Base-by-base conservation (phyloP, 92 coral and sea anemone genomes). In the Paramuricea clavata region DNA sequence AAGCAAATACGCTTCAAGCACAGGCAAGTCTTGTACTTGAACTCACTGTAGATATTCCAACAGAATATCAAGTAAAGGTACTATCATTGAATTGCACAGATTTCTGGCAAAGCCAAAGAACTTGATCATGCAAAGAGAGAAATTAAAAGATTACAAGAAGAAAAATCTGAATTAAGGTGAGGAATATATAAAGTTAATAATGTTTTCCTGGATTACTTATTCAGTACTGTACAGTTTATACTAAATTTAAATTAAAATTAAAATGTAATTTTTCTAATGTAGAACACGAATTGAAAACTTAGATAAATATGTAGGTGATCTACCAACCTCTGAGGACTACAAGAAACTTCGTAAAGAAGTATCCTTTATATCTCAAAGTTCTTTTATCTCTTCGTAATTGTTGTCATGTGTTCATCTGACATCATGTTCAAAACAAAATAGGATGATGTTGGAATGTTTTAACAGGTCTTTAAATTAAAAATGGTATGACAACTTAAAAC, bases 281-380 rank as follows among this genome's bases (percentile, higher is more conserved):
- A 79, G 84, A 79, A 79, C 72, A n/a, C 50, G 84, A 30, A 79
- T 79, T 36, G 84, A 79, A 59, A 61, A 44, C 72, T 60, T 79
- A 21, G 84, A 79, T 67, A 79, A 41, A 25, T 79, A 79, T 43
- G 84, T 79, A 2, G 73, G 52, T 21, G 84, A 79, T 12, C 35
- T 79, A 12, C 84, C 84, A 13, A 79, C 84, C 12, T 59, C 84
- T 34, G 84, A 79, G 60, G 84, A 79, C 32, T 42, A 79, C 67
- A 79, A 79, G 60, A 57, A 67, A 39, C 73, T 59, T 25, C 72
- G 73, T 22, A 79, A 36, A 79, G 84, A 79, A 79, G 84, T 59
- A 79, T 79, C 73, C 73, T 59, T 60, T 61, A 13, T 72, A 7
- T 36, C n/a, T 32, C 35, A 42, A 36, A 11, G 1, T 74, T 2